Percentiles rank a stretch among this genome's conserved stretches.
Conservation (phyloP, 1,140 invertebrate species). For the Lepidurus packardi region DNA sequence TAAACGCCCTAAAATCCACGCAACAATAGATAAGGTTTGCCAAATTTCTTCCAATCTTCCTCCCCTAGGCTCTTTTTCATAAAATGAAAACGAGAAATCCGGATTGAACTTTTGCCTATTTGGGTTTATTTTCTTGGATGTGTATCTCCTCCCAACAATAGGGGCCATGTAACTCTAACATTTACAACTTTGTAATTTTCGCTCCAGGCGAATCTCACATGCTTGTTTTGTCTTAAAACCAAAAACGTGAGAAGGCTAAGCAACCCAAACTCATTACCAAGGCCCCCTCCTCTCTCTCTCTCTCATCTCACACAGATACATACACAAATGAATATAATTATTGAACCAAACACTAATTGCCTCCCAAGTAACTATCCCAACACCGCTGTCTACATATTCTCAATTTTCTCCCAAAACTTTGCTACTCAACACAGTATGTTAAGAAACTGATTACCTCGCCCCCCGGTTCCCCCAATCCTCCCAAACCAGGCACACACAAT, state of each 20-base stretch:
- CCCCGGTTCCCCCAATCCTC: no score
- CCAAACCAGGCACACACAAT: no score
- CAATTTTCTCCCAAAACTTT: background rate
- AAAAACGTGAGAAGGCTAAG: slow-evolving; percentile 1
- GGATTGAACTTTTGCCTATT: background rate
- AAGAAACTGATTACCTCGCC: no score
- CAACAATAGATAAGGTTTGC: no score
- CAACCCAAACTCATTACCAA: background rate
- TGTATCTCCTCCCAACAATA: background rate
- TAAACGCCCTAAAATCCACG: no score
- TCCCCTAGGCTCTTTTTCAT: no score
- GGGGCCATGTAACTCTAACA: slow-evolving; percentile 1
- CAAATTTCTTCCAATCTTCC: no score
- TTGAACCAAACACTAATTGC: background rate
- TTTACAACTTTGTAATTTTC: background rate
- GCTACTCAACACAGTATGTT: no score
- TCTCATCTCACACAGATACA: background rate
- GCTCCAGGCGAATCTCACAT: background rate
- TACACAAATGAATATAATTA: background rate
- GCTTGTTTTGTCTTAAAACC: slow-evolving; percentile 12
- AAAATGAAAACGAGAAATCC: background rate
- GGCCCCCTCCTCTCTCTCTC: background rate
- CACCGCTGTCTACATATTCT: background rate
- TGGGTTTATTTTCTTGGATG: background rate
- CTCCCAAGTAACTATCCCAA: background rate